phyloP scores from a whole-genome alignment of 2,113 vertebrate species.

The Conger conger region DNA sequence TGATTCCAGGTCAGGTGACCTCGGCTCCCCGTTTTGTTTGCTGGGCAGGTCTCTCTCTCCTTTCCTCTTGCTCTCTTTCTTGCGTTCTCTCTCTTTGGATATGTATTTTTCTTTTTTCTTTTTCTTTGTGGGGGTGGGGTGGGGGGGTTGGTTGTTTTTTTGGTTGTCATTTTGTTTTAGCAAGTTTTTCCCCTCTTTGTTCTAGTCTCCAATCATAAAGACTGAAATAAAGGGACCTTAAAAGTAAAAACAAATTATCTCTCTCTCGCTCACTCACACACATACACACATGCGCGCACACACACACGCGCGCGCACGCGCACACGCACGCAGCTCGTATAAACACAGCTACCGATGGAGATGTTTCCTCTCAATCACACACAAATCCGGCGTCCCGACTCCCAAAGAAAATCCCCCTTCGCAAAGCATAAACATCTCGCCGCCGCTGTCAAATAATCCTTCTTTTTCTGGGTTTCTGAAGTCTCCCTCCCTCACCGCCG shows the following conservation, averaged over 20 bases:
- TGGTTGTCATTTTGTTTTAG: no score
- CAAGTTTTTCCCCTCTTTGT: no score
- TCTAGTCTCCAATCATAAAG: no score
- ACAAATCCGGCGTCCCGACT: neutral
- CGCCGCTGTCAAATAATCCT: neutral
- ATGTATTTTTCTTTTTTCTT: no score
- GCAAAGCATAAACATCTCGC: neutral
- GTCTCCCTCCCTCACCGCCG: neutral
- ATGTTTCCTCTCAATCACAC: neutral
- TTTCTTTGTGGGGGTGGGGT: no score
- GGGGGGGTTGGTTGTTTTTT: no score
- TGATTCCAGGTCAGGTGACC: neutral
- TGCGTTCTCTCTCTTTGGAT: no score
- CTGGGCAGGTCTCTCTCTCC: neutral
- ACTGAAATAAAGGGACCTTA: no score
- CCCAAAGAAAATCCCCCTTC: neutral
- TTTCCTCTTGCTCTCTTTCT: no score
- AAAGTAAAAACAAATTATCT: no score
- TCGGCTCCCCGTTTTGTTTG: neutral
- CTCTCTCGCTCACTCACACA: neutral
- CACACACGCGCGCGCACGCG: neutral
- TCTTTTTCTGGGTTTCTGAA: neutral
- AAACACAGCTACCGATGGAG: slow-evolving; percentile 5
- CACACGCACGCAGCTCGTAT: neutral
- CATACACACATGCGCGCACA: neutral